Conservation (phyloP, 1,140 invertebrate species). For the Zophobas atratus region DNA sequence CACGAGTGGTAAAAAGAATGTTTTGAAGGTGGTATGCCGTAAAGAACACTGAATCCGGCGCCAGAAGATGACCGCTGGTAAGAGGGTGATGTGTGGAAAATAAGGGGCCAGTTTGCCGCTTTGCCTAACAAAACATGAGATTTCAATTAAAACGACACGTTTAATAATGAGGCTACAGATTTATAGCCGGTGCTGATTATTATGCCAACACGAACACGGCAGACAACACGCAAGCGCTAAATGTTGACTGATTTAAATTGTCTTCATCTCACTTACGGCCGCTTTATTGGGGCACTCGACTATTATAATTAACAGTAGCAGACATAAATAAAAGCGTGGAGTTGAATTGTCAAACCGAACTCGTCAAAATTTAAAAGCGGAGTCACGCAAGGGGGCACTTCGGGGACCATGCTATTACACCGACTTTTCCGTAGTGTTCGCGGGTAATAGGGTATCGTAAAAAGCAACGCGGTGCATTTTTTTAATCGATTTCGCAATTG, state of each 20-base stretch:
- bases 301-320: neutral
- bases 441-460: no score
- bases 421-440: no score
- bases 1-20: conserved; percentile 20
- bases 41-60: conserved; percentile 45
- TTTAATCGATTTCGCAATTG: no score
- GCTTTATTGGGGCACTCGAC: conserved; percentile 25
- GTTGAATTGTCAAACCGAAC: no score
- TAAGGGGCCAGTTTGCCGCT: conserved; percentile 54
- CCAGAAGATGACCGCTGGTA: conserved; percentile 41
- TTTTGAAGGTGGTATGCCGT: conserved; percentile 34
- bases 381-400: no score
- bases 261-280: conserved; percentile 18
- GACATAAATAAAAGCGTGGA: neutral
- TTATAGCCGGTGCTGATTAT: conserved; percentile 62
- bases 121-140: conserved; percentile 62
- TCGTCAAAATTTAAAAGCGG: no score
- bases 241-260: conserved; percentile 49
- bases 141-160: conserved; percentile 65
- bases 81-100: conserved; percentile 42
- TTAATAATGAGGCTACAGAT: conserved; percentile 63
- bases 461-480: no score
- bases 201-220: conserved; percentile 55
- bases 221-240: conserved; percentile 53
- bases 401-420: no score